Evolutionary conservation across 2,797 vertebrate species (phyloP).

Genomic region (Helarctos malayanus): DNA sequence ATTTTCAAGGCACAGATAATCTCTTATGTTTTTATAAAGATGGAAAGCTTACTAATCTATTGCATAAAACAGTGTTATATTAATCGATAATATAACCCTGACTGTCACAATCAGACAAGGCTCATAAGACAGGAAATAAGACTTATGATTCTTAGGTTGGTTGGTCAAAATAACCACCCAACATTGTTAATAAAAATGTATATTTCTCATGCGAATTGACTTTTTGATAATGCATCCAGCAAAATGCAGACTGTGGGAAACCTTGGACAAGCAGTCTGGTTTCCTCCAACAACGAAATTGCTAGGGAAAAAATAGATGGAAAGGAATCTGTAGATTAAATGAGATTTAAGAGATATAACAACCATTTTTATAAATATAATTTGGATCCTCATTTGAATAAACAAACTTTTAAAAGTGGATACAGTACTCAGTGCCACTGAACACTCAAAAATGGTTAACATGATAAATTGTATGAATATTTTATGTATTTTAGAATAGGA

Average conservation of each 20-base stretch:
- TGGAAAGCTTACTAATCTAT: not conserved
- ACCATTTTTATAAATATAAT: not conserved
- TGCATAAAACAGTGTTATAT: not conserved
- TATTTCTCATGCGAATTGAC: not conserved
- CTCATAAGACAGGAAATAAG: not conserved
- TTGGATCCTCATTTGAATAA: not conserved
- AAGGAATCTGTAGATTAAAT: not conserved
- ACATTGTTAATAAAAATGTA: not conserved
- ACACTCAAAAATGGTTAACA: not conserved
- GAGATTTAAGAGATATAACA: not conserved
- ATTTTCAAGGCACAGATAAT: not conserved
- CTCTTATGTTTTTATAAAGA: not conserved
- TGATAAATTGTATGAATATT: not conserved
- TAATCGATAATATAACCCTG: not conserved
- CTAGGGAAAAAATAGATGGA: not conserved
- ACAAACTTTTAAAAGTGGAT: not conserved
- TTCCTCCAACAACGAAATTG: not conserved
- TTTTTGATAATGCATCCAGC: not conserved
- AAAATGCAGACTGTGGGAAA: not conserved
- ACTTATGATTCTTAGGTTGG: not conserved
- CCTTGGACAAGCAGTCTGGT: not conserved
- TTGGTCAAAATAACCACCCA: not conserved
- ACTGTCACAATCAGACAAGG: not conserved
- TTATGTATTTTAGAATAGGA: not conserved
- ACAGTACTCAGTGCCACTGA: not conserved